Percentiles rank a stretch among this genome's conserved stretches.
phyloP scores from a whole-genome alignment of 2,797 vertebrate species.

The Perodicticus potto region DNA sequence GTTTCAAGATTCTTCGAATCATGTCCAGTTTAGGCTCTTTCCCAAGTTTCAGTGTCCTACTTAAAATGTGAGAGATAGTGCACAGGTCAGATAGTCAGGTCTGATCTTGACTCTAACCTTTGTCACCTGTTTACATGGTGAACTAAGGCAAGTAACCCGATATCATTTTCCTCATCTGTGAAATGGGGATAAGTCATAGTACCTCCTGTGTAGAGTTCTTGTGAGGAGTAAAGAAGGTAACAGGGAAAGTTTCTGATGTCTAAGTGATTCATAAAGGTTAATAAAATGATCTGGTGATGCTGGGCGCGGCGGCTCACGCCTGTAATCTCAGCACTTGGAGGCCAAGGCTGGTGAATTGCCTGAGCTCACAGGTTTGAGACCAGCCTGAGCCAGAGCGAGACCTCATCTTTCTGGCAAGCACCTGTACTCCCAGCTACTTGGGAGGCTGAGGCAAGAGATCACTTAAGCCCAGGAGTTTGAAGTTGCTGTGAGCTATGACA shows the following conservation, averaged over 20 bases:
- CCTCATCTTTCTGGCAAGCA: no score
- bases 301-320: no score
- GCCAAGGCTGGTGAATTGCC: no score
- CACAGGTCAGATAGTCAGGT: neutral
- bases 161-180: slow-evolving; percentile 48
- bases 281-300: neutral
- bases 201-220: neutral
- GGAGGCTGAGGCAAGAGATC: no score
- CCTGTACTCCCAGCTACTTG: no score
- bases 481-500: no score
- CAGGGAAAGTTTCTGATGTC: neutral
- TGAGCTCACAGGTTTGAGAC: no score
- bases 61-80: slow-evolving; percentile 16
- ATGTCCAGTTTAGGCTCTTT: slow-evolving; percentile 18
- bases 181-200: slow-evolving; percentile 22
- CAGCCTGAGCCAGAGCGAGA: no score
- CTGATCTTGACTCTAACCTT: neutral
- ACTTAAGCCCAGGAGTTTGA: no score
- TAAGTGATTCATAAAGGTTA: slow-evolving; percentile 31
- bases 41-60: neutral
- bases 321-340: no score
- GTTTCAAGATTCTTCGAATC: slow-evolving; percentile 47
- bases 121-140: slow-evolving; percentile 29
- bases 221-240: neutral
- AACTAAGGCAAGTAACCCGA: neutral